phyloP scores from a whole-genome alignment of 1,140 invertebrate species.

The Rhyzopertha dominica region DNA sequence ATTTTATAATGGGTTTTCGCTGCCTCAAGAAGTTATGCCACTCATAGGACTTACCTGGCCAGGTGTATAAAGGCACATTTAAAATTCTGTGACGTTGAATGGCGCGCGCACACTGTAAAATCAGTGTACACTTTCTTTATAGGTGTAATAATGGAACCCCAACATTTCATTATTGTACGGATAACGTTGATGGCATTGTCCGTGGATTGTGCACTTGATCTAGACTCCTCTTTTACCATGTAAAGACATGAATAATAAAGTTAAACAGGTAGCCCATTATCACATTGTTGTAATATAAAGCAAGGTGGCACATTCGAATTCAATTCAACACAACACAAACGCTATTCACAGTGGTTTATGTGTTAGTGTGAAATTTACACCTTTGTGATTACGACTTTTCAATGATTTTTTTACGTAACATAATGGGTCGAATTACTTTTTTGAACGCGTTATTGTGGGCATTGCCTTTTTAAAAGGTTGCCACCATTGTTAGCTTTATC shows the following conservation, averaged over 20 bases:
- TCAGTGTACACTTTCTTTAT: constrained; percentile 40
- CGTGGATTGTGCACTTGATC: constrained; percentile 41
- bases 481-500: too few species aligned
- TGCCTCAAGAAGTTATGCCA: too few species aligned
- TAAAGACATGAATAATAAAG: constrained; percentile 40
- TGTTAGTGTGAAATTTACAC: constrained; percentile 29
- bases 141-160: constrained; percentile 36
- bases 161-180: constrained; percentile 40
- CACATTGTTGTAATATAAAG: constrained; percentile 35
- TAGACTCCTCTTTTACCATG: constrained; percentile 21
- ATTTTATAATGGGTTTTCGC: too few species aligned
- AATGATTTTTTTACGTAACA: constrained; percentile 16
- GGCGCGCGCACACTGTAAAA: constrained; percentile 32
- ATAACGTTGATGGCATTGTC: constrained; percentile 39
- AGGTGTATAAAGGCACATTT: constrained; percentile 14
- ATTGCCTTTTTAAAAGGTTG: too few species aligned
- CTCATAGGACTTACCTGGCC: too few species aligned
- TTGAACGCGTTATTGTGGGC: too few species aligned
- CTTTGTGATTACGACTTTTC: constrained; percentile 18
- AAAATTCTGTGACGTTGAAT: constrained; percentile 27
- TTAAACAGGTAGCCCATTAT: constrained; percentile 41
- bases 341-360: constrained; percentile 22
- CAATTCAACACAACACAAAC: constrained; percentile 27
- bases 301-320: constrained; percentile 37
- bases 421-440: too few species aligned